Evolutionary conservation across 2,113 vertebrate species (phyloP).

Genomic region (Poicephalus gulielmi): DNA sequence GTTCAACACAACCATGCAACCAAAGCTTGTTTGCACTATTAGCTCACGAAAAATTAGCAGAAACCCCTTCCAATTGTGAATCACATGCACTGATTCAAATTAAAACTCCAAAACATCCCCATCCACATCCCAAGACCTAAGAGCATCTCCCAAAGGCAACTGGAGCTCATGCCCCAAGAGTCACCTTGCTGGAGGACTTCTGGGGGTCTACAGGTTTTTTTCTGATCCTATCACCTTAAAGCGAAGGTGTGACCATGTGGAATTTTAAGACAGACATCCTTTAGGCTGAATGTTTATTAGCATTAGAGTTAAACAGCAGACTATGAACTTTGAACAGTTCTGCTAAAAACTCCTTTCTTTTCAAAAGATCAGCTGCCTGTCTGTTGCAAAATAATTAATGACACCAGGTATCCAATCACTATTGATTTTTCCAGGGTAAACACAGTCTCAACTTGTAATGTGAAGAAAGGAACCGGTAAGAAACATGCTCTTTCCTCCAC

Average conservation of each 20-base stretch:
- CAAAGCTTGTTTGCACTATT: background rate
- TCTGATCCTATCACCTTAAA: background rate
- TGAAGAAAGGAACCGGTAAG: background rate
- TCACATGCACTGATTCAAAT: rapidly evolving
- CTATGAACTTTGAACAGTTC: conserved; percentile 41
- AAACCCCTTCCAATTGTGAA: background rate
- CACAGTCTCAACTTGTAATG: background rate
- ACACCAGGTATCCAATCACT: background rate
- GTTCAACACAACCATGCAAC: background rate
- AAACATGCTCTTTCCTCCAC: background rate
- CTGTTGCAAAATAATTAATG: conserved; percentile 60
- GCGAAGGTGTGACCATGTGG: background rate
- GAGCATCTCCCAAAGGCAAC: background rate
- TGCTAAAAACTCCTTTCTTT: conserved; percentile 22
- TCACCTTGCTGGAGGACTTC: background rate
- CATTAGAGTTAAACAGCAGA: conserved; percentile 13
- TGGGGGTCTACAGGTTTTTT: background rate
- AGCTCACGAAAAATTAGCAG: conserved; percentile 32
- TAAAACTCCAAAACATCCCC: rapidly evolving
- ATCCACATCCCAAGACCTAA: background rate
- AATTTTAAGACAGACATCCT: background rate
- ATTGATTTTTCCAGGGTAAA: background rate
- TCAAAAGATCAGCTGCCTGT: conserved; percentile 33
- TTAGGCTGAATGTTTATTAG: conserved; percentile 29
- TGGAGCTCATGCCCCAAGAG: background rate